Evolutionary conservation across 2,888 invertebrate genomes (phyloP), one percentile per base, ranked within the genome.

Genomic region (Halictus ligatus): DNA sequence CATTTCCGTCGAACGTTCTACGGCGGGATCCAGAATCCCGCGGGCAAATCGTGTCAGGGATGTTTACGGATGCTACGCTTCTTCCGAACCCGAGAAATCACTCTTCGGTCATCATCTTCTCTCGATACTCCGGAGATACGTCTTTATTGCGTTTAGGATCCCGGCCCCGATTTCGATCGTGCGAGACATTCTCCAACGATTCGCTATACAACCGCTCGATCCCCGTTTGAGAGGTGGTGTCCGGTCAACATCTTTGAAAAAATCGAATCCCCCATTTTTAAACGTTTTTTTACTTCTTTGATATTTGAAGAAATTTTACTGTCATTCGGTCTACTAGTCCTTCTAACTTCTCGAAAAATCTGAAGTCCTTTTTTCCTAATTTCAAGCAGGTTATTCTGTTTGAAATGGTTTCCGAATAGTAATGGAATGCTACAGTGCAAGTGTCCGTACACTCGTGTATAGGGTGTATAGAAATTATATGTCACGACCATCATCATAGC

Each of bases 11-110:
- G 48, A 73, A 18, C 15, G 18, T 29, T 73, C 46, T n/a, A 43
- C 21, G 12, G 43, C n/a, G 40, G 40, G 40, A 12, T 71, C 46
- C n/a, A 10, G 46, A 25, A 40, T 15, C 46, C 71, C 35, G 40
- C 35, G 35, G 67, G 67, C 35, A 76, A 67, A 67, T 35, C 67
- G 67, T 35, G 67, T 35, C 67, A 67, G 40, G 12, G 69, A 69
- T 69, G 40, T 69, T 69, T 69, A 69, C 21, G 40, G 69, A 69
- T 69, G 40, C 69, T 21, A 69, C 69, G 69, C 21, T 69, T 69
- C 35, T 40, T 40, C 21, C 69, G 40, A n/a, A 35, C 69, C 40
- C 21, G 69, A 69, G 40, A 43, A 40, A 69, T 69, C 69, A n/a
- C 69, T 69, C 40, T 35, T 35, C 18, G 67, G 67, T 18, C 67